Conservation (phyloP, 2,888 invertebrate species). For the Leucophenga montana region DNA sequence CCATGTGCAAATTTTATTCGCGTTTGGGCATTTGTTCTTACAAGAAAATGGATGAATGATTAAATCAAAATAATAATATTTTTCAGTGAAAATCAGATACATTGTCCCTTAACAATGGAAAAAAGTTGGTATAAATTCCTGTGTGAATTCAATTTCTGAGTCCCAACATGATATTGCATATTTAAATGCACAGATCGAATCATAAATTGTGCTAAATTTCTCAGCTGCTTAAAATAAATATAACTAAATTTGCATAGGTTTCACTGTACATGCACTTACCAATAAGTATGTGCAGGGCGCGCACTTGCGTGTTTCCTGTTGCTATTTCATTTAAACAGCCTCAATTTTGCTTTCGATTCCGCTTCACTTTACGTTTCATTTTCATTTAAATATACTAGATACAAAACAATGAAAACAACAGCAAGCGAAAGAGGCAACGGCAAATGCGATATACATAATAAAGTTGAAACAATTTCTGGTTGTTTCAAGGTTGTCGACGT, state of each 20-base stretch:
- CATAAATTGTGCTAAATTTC: too few species aligned
- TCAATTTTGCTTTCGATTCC: background rate
- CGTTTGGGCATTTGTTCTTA: too few species aligned
- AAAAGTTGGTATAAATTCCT: too few species aligned
- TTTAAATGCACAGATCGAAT: background rate
- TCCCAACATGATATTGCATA: too few species aligned
- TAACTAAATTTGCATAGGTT: too few species aligned
- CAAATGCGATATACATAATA: conserved; percentile 28
- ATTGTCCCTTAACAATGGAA: too few species aligned
- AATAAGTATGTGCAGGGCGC: background rate
- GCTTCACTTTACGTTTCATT: conserved; percentile 31
- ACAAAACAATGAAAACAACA: conserved; percentile 29
- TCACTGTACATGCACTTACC: background rate
- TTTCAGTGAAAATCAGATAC: too few species aligned
- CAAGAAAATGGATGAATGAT: too few species aligned
- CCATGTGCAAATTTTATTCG: too few species aligned
- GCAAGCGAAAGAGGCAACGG: background rate
- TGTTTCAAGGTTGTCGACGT: conserved; percentile 53
- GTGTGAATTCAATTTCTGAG: too few species aligned
- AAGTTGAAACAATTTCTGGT: conserved; percentile 41
- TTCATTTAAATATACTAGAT: conserved; percentile 53
- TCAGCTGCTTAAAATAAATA: too few species aligned
- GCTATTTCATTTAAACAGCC: background rate
- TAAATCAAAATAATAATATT: too few species aligned
- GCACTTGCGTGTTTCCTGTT: conserved; percentile 16